These are phyloP conservation scores for Diarsia mendica DNA, from an alignment of 2,888 invertebrate genomes.

Conservation along the genomic window DNA sequence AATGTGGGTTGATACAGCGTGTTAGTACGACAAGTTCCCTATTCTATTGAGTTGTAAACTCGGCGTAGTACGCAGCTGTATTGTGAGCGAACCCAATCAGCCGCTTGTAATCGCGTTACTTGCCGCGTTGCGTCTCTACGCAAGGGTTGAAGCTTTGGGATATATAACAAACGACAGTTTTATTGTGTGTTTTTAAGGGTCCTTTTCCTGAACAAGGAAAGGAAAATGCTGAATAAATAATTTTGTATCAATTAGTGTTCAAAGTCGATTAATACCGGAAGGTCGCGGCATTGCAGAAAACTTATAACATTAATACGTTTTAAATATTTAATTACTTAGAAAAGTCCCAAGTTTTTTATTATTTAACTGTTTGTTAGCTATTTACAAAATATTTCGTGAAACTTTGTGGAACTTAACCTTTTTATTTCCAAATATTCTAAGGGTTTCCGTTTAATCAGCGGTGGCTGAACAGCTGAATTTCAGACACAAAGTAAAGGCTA, in stretches of 20 bases:
- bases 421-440: not conserved
- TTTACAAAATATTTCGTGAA: not conserved
- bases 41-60: constrained; percentile 57
- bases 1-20: constrained; percentile 29
- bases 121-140: constrained; percentile 64
- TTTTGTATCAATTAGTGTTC: not conserved
- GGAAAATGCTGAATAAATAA: constrained; percentile 1
- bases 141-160: constrained; percentile 64
- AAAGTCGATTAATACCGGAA: not conserved
- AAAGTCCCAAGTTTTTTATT: not conserved
- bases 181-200: constrained; percentile 11
- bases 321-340: not conserved
- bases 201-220: not conserved
- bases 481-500: not conserved
- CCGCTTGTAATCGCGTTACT: constrained; percentile 78
- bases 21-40: constrained; percentile 34
- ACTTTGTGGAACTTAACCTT: not conserved
- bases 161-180: constrained; percentile 21
- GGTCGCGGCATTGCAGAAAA: not conserved
- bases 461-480: not conserved
- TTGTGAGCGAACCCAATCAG: constrained; percentile 73
- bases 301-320: not conserved
- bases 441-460: not conserved
- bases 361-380: not conserved
- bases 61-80: constrained; percentile 45